These are phyloP conservation scores for Dilophus febrilis DNA, from an alignment of 2,888 invertebrate species.

Conservation along the genomic window DNA sequence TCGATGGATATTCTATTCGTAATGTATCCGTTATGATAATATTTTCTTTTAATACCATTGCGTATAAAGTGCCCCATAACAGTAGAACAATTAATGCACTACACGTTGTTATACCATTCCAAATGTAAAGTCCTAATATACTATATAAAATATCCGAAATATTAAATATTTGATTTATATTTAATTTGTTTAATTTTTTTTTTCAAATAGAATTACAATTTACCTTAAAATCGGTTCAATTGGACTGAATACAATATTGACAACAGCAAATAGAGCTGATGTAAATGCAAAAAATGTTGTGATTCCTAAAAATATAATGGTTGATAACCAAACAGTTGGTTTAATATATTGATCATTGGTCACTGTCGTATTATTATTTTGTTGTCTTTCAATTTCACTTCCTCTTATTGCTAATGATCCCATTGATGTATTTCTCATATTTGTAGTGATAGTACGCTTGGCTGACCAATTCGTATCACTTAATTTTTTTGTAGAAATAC, in stretches of 20 bases:
- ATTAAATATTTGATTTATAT: too few species aligned
- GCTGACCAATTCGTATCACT: neutral
- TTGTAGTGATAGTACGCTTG: too few species aligned
- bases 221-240: constrained; percentile 38
- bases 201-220: neutral
- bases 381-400: too few species aligned
- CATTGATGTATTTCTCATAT: too few species aligned
- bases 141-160: constrained; percentile 6
- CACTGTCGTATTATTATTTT: too few species aligned
- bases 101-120: constrained; percentile 35
- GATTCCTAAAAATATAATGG: constrained; percentile 34
- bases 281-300: constrained; percentile 33
- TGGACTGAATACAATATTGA: constrained; percentile 41
- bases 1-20: constrained; percentile 13
- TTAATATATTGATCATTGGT: too few species aligned
- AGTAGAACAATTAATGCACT: constrained; percentile 20
- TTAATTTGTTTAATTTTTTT: too few species aligned
- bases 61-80: constrained; percentile 29
- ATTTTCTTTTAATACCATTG: constrained; percentile 21
- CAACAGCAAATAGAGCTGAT: constrained; percentile 33
- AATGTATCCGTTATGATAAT: constrained; percentile 28
- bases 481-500: constrained; percentile 1
- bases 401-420: too few species aligned
- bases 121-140: constrained; percentile 37
- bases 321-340: constrained; percentile 37